Evolutionary conservation across 2,113 vertebrate species (phyloP), one percentile per base, ranked within the genome.

Genomic region (Lipophrys pholis): DNA sequence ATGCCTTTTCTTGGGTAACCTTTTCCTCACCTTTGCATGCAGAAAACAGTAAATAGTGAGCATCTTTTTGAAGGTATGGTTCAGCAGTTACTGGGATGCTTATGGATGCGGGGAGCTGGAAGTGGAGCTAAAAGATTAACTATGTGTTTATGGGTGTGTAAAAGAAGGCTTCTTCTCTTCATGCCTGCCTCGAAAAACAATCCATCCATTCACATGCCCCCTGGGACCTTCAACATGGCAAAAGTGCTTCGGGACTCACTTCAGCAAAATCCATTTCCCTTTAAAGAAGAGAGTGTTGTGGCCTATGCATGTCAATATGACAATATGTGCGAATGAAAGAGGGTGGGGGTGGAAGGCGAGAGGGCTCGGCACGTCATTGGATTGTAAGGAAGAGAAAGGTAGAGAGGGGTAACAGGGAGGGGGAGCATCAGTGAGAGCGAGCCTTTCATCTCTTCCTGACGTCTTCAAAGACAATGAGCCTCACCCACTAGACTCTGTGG

Each of bases 401-500:
- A 78, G 83, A 81, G 69, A 45, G 68, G 84, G 68, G 73, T 72
- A 82, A 80, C 66, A 68, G 69, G 73, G 55, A 50, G 77, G 64
- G 66, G 46, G 55, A 69, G 73, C 68, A 68, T 70, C 54, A 74
- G 76, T 73, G 72, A 87, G 90, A 88, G 82, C 76, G 81, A 78
- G 66, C 65, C 92, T 93, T 92, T 92, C 88, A 92, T 93, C 87
- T 91, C 69, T 48, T 58, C 65, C 80, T 90, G 82, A 89, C 73
- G 62, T 84, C 89, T 92, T 93, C 91, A 92, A 93, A 93, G 91
- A 91, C 91, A 91, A 91, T 90, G 84, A 91, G 74, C 83, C 71
- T 87, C 86, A 80, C 58, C 78, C 73, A 65, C 67, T 78, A 78
- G 73, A 56, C 84, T 61, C 36, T 69, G 54, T 73, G 81, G 78